phyloP scores from a whole-genome alignment of 2,797 vertebrate species.

The Sebastes iracundus region DNA sequence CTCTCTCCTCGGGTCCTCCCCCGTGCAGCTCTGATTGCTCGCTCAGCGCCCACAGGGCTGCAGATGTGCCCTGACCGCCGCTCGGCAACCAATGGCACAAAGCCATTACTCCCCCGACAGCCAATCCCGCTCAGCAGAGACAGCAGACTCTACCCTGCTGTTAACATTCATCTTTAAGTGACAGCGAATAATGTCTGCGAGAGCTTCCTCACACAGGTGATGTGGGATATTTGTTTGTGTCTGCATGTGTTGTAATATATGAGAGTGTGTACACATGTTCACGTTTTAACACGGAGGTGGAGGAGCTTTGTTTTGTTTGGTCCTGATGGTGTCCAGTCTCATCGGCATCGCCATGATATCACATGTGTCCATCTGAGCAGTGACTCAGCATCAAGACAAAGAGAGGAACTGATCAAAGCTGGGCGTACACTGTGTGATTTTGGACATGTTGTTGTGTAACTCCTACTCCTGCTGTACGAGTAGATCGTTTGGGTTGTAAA shows the following conservation, averaged over 20 bases:
- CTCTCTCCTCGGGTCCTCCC: conserved; percentile 44
- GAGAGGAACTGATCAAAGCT: background rate
- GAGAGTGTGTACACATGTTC: conserved; percentile 14
- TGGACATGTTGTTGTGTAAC: too few species aligned
- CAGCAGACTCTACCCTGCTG: conserved; percentile 17
- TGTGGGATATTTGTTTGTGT: background rate
- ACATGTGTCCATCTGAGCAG: conserved; percentile 29
- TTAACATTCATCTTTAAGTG: conserved; percentile 7
- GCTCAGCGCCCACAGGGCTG: conserved; percentile 52
- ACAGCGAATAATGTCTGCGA: background rate
- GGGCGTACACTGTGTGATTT: too few species aligned
- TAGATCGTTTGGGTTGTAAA: too few species aligned
- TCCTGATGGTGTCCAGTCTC: background rate
- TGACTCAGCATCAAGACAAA: conserved; percentile 23
- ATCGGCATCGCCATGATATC: background rate
- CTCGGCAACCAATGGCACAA: conserved; percentile 50
- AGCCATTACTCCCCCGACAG: conserved; percentile 4
- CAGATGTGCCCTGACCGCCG: background rate
- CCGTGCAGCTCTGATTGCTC: conserved; percentile 63
- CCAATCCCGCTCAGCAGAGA: conserved; percentile 43
- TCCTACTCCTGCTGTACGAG: too few species aligned
- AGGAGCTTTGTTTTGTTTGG: conserved; percentile 8
- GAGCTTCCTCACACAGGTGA: background rate
- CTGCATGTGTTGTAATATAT: background rate
- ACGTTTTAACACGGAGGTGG: conserved; percentile 55